Percentiles rank a stretch among this genome's conserved stretches.
Evolutionary conservation across 2,888 invertebrate species (phyloP).

Genomic region (Villa cingulata): DNA sequence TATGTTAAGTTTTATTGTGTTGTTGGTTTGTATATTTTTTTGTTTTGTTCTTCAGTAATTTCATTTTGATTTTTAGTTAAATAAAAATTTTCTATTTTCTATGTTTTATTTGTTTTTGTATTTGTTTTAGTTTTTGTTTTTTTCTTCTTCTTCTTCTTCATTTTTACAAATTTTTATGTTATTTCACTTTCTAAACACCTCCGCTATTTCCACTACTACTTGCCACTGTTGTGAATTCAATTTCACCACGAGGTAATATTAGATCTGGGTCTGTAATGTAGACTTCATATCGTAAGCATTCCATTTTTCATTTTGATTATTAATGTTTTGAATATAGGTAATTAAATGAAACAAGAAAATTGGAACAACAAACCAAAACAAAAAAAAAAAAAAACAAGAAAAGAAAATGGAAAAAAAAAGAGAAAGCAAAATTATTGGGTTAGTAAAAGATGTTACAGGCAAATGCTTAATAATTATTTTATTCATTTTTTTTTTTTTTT

Average conservation of each 20-base stretch:
- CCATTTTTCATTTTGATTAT: no score
- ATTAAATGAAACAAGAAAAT: no score
- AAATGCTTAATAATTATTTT: no score
- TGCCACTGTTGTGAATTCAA: conserved; percentile 33
- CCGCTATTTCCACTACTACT: conserved; percentile 14
- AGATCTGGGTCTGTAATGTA: conserved; percentile 39
- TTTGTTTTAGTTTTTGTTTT: neutral
- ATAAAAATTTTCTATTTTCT: neutral
- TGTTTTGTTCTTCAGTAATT: neutral
- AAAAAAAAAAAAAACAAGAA: no score
- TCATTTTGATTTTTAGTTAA: neutral
- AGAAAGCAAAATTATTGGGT: no score
- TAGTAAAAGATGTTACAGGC: no score
- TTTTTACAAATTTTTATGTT: conserved; percentile 12
- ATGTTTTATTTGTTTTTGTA: neutral
- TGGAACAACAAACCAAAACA: no score
- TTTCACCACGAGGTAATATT: conserved; percentile 36
- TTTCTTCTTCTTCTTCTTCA: conserved; percentile 3
- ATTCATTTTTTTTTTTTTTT: no score
- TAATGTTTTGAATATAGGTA: no score
- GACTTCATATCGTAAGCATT: conserved; percentile 22
- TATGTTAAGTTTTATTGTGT: no score
- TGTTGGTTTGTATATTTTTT: neutral
- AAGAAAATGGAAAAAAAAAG: no score
- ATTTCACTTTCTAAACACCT: conserved; percentile 14